Base-by-base conservation (phyloP, 2,113 vertebrate species). In the Oncorhynchus keta region DNA sequence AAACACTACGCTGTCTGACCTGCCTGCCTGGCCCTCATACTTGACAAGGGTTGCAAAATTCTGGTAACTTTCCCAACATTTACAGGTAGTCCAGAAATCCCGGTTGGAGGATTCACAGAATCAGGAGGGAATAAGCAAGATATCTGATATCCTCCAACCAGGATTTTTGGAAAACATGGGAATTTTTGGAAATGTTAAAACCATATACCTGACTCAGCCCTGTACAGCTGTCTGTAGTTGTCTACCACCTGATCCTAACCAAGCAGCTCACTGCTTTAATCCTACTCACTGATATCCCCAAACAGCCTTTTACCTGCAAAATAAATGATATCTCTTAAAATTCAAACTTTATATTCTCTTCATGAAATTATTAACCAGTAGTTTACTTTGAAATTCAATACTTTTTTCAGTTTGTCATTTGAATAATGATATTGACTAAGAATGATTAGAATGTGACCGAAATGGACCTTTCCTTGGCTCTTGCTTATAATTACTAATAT, bases 1-100 rank as follows among this genome's bases (percentile, higher is more conserved):
- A 95, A 94, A 86, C 94, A 95, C 70, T 90, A 93, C 67, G 94
- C 94, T 20, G 72, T 96, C 83, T 97, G 93, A 95, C 55, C 16
- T 57, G 18, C 55, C 65, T 67, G 24, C 55, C 16, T 57, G 55
- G 55, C 55, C 6, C 18, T 32, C 55, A 57, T 20, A 7, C 55
- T 57, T 14, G 39, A 45, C 8, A 45, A 12, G 2, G 39, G 39
- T 45, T 45, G 39, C 8, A 45, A 45, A 45, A 45, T 45, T 45
- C 39, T 45, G 39, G 39, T 45, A 12, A 11, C 39, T 45, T 45
- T 45, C 39, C 39, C 39, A 45, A 11, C 39, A 45, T 45, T 45
- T 45, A 9, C 8, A 45, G 39, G 39, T 39, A 39, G 8, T 39
- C 39, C 39, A 39, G 8, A 39, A 39, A 39, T 39, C 39, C 39